These are phyloP conservation scores for Prorops nasuta DNA, from an alignment of 1,140 invertebrate genomes.

Conservation along the genomic window DNA sequence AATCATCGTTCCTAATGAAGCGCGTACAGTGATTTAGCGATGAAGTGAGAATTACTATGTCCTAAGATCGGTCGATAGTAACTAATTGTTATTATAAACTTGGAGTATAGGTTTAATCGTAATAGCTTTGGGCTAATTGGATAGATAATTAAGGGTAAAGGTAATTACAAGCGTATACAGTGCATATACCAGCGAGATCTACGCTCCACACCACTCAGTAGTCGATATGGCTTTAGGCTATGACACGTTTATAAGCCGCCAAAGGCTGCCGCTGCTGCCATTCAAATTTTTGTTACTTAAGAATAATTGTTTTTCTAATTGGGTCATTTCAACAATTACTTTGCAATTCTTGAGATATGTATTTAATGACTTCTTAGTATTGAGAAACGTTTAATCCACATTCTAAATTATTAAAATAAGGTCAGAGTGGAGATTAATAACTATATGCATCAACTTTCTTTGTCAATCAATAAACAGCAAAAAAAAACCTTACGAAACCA, in stretches of 20 bases:
- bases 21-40: conserved; percentile 25
- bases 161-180: conserved; percentile 53
- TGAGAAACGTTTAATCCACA: no score
- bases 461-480: no score
- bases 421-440: no score
- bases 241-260: conserved; percentile 43
- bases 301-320: no score
- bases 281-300: no score
- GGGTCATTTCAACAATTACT: no score
- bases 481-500: no score
- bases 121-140: conserved; percentile 57
- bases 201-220: conserved; percentile 45
- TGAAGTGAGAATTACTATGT: conserved; percentile 47
- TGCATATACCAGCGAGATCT: conserved; percentile 35
- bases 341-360: no score
- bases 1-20: no score
- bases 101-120: conserved; percentile 57
- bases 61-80: conserved; percentile 46
- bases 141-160: conserved; percentile 59
- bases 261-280: conserved; percentile 31
- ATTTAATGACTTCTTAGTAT: no score
- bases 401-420: no score
- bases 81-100: conserved; percentile 60
- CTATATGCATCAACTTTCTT: no score
- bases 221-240: conserved; percentile 53